Percentiles rank a stretch among this genome's conserved stretches.
phyloP scores from a whole-genome alignment of 2,888 invertebrate species.

The Mantis religiosa region DNA sequence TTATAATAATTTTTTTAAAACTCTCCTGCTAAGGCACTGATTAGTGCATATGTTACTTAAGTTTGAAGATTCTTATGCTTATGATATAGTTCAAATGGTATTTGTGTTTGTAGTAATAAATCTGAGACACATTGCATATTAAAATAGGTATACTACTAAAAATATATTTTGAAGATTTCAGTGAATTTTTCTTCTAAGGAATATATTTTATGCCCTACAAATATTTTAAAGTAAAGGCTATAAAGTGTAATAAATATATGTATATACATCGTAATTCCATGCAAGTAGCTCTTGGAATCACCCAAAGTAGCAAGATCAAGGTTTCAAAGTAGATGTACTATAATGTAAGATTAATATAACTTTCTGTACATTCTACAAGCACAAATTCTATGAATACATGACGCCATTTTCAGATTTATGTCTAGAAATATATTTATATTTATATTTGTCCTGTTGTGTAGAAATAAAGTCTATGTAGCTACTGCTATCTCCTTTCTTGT shows the following conservation, averaged over 20 bases:
- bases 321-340: neutral
- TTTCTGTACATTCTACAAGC: neutral
- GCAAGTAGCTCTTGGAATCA: neutral
- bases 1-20: neutral
- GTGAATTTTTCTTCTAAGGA: slow-evolving; percentile 7
- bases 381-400: slow-evolving; percentile 2
- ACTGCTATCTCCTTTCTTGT: neutral
- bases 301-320: neutral
- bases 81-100: neutral
- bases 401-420: neutral
- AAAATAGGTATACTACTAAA: slow-evolving; percentile 5
- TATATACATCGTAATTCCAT: neutral
- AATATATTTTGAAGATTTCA: slow-evolving; percentile 23
- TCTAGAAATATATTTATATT: neutral
- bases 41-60: neutral
- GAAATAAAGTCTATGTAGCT: neutral
- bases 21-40: neutral
- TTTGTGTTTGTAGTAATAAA: neutral
- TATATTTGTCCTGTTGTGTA: neutral
- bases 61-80: neutral
- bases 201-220: slow-evolving; percentile 24
- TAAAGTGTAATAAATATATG: neutral
- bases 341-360: neutral
- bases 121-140: neutral
- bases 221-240: slow-evolving; percentile 19